These are phyloP conservation scores for Psilopogon haemacephalus DNA, from an alignment of 2,113 vertebrate genomes.

Conservation along the genomic window DNA sequence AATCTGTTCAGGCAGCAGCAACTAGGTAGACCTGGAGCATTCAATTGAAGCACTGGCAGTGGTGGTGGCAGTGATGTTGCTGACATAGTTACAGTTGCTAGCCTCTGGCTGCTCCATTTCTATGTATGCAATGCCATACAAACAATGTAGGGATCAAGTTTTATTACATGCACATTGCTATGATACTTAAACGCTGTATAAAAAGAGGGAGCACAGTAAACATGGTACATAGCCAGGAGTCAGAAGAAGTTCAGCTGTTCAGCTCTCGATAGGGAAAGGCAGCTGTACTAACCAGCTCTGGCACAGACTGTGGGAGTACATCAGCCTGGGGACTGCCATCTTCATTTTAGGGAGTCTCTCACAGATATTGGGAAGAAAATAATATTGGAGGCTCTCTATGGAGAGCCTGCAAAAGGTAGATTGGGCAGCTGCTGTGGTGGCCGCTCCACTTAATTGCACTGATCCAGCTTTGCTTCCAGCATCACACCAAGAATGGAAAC, in stretches of 20 bases:
- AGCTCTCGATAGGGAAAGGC: neutral
- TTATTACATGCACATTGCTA: neutral
- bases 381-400: neutral
- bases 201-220: neutral
- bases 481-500: neutral
- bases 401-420: neutral
- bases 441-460: neutral
- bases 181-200: neutral
- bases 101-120: neutral
- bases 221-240: rapidly evolving
- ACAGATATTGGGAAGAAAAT: neutral
- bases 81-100: neutral
- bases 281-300: neutral
- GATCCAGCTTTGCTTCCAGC: neutral
- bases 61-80: neutral
- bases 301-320: neutral
- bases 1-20: neutral
- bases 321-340: neutral
- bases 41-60: neutral
- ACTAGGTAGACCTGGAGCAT: neutral
- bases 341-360: neutral
- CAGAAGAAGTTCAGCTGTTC: neutral
- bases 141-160: neutral
- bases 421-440: neutral
- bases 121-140: neutral